Evolutionary conservation across 1,140 invertebrate species (phyloP).

Genomic region (Euwallacea similis): DNA sequence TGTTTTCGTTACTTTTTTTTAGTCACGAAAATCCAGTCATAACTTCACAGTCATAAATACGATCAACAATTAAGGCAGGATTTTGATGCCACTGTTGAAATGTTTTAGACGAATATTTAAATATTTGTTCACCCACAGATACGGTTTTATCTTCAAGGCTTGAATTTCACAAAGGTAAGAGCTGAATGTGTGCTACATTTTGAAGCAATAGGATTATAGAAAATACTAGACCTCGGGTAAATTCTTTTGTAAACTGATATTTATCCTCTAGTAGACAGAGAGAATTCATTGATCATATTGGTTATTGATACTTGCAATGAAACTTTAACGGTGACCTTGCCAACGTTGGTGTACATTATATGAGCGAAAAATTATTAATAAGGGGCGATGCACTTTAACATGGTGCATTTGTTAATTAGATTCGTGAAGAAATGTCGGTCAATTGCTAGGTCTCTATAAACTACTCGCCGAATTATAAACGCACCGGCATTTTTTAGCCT

Average conservation of each 20-base stretch:
- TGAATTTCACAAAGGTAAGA: not conserved
- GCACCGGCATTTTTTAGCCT: too few relatives aligned
- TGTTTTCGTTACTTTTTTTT: not conserved
- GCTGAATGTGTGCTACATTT: conserved; percentile 5
- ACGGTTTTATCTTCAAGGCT: conserved; percentile 13
- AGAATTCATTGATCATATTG: conserved; percentile 30
- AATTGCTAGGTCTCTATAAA: too few relatives aligned
- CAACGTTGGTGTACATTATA: not conserved
- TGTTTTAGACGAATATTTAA: conserved; percentile 1
- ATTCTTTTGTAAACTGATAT: conserved; percentile 25
- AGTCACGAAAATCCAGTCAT: too few relatives aligned
- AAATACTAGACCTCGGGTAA: conserved; percentile 16
- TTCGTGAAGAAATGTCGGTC: too few relatives aligned
- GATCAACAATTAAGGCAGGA: too few relatives aligned
- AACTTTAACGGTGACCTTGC: not conserved
- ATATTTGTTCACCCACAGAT: conserved; percentile 25
- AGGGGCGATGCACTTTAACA: too few relatives aligned
- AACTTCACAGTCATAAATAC: too few relatives aligned
- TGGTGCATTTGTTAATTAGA: too few relatives aligned
- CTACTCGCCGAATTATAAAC: too few relatives aligned
- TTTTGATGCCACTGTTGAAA: too few relatives aligned
- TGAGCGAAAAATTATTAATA: too few relatives aligned
- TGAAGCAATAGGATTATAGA: conserved; percentile 29
- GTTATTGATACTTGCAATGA: conserved; percentile 18
- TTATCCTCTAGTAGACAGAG: conserved; percentile 11